Base-by-base conservation (phyloP, 2,113 vertebrate genomes). In the Anthoscopus minutus region DNA sequence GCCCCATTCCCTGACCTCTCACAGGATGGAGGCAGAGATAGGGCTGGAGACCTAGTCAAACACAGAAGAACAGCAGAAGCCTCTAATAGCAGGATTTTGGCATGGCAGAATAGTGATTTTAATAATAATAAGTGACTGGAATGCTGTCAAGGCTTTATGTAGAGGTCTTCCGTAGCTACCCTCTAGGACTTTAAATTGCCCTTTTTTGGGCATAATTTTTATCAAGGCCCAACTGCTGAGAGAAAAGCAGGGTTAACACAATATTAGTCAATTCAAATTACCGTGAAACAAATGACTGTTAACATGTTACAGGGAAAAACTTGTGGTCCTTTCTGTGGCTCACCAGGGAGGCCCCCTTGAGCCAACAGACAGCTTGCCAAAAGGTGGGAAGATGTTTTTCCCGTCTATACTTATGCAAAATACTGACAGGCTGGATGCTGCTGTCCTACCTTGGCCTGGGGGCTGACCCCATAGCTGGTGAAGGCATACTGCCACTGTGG, bases 401-500 rank as follows among this genome's bases (percentile, higher is more conserved):
- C 19, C 40, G 35, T 42, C 22, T 51, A 15, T 37, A 51, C 3
- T 74, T 22, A 20, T 13, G 60, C 23, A 33, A 80, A 62, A 74
- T 13, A 47, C 4, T 40, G 53, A 24, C 3, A 5, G 38, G 14
- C 8, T 37, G 37, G 6, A 23, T 5, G 13, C 6, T 35, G 76
- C 24, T 53, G 77, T 91, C 97, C 42, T 98, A 99, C 99, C 99
- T 99, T 99, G 89, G 98, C 98, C 94, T 99, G 98, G 15, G 99
- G 99, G 91, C 99, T 99, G 65, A 99, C 97, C 17, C 99, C 99
- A 25, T 99, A 99, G 78, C 98, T 98, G 61, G 99, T 99, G 96
- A 99, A 99, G 88, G 96, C 93, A 2, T 99, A 99, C 61, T 99
- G 99, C 99, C 99, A 99, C 95, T 99, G 99, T 3, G 99, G 99